Conservation (phyloP, 2,888 invertebrate species). For the Cecidostiba fungosa region DNA sequence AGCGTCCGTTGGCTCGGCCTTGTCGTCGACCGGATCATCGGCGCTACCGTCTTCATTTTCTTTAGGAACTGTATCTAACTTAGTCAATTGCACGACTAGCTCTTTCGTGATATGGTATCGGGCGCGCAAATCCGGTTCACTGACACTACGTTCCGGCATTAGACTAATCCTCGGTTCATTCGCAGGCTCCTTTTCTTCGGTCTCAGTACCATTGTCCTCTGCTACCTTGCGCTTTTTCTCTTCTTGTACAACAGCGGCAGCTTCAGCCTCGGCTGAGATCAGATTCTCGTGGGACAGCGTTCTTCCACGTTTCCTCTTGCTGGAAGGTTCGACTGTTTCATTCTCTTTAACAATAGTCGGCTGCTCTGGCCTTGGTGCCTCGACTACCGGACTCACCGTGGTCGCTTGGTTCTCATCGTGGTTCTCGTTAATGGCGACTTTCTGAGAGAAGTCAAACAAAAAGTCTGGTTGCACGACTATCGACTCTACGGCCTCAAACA, state of each 20-base stretch:
- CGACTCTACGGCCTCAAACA: slow-evolving; percentile 40
- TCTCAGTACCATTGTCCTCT: not conserved
- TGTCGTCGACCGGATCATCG: not conserved
- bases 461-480: slow-evolving; percentile 14
- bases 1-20: not conserved
- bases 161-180: not conserved
- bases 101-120: slow-evolving; percentile 56
- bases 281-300: slow-evolving; percentile 6
- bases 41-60: slow-evolving; percentile 18
- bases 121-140: not conserved
- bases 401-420: not conserved
- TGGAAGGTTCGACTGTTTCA: not conserved
- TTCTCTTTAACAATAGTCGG: not conserved
- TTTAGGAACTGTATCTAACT: slow-evolving; percentile 57
- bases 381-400: not conserved
- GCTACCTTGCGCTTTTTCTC: slow-evolving; percentile 17
- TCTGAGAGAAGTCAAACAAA: not conserved
- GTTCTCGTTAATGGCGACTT: not conserved
- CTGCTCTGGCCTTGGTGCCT: not conserved
- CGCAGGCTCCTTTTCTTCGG: not conserved
- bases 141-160: not conserved
- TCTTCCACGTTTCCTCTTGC: slow-evolving; percentile 19
- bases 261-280: not conserved
- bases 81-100: slow-evolving; percentile 60
- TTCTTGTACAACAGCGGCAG: slow-evolving; percentile 4